Evolutionary conservation across 2,888 invertebrate species (phyloP).

Genomic region (Synanthedon andrenaeformis): DNA sequence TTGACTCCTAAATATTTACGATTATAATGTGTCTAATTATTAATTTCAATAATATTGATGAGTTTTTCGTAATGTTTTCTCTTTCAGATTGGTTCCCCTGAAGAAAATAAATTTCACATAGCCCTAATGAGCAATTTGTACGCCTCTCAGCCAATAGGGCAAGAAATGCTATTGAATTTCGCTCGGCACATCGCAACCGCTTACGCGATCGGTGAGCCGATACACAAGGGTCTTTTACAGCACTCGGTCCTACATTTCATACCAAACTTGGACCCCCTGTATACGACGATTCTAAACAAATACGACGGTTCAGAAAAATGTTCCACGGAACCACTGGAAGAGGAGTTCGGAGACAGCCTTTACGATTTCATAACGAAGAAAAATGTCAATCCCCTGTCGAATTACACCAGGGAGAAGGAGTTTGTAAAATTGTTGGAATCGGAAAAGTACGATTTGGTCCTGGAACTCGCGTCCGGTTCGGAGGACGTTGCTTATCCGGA

Average conservation of each 20-base stretch:
- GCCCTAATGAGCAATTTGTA: slow-evolving; percentile 87
- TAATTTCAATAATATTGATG: too few species aligned
- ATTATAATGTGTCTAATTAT: too few species aligned
- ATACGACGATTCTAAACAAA: slow-evolving; percentile 32
- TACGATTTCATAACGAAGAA: slow-evolving; percentile 56
- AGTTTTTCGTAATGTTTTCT: too few species aligned
- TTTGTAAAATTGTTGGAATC: slow-evolving; percentile 74
- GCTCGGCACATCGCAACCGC: slow-evolving; percentile 84
- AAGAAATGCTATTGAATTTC: slow-evolving; percentile 85
- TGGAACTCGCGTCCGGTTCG: slow-evolving; percentile 81
- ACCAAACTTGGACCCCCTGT: slow-evolving; percentile 66
- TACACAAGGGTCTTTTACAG: slow-evolving; percentile 74
- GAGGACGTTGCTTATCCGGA: slow-evolving; percentile 71
- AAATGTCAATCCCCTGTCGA: slow-evolving; percentile 46
- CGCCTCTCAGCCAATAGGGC: slow-evolving; percentile 83
- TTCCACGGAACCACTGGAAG: slow-evolving; percentile 35
- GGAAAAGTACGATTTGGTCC: slow-evolving; percentile 77
- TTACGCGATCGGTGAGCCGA: slow-evolving; percentile 75
- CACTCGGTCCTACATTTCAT: slow-evolving; percentile 84
- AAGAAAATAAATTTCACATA: slow-evolving; percentile 85
- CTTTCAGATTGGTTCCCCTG: slow-evolving; percentile 79
- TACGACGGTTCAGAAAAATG: slow-evolving; percentile 44
- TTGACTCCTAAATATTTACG: too few species aligned
- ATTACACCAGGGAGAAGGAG: slow-evolving; percentile 66
- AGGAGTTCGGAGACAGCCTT: slow-evolving; percentile 77